Evolutionary conservation across 1,140 invertebrate genomes (phyloP).

Genomic region (Marisa cornuarietis): DNA sequence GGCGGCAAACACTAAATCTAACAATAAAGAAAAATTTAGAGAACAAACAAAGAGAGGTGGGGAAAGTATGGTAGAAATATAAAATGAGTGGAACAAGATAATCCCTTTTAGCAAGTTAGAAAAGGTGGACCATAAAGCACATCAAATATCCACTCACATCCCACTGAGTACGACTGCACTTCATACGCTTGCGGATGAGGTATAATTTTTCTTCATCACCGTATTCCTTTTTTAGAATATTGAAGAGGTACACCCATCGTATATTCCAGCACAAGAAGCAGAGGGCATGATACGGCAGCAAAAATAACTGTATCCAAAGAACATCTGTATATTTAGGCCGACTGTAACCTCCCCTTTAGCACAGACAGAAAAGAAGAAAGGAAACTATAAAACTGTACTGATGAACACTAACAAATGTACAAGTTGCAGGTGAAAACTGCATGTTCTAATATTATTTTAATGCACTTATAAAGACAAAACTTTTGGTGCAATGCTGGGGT

Average conservation of each 20-base stretch:
- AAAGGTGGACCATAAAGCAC: background rate
- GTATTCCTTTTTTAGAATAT: slow-evolving; percentile 79
- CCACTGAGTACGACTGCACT: slow-evolving; percentile 72
- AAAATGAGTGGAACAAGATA: background rate
- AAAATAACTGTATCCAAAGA: slow-evolving; percentile 82
- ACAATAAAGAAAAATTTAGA: no score
- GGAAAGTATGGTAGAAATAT: no score
- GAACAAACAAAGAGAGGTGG: no score
- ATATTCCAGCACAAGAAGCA: slow-evolving; percentile 79
- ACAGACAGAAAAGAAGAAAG: background rate
- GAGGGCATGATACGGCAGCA: slow-evolving; percentile 78
- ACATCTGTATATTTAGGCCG: slow-evolving; percentile 78
- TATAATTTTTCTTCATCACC: slow-evolving; percentile 85
- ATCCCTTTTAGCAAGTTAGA: background rate
- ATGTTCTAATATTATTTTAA: no score
- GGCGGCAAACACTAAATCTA: no score
- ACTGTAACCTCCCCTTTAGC: slow-evolving; percentile 81
- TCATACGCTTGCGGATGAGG: slow-evolving; percentile 81
- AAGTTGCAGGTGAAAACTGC: no score
- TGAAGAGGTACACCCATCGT: slow-evolving; percentile 84
- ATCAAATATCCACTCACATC: slow-evolving; percentile 63
- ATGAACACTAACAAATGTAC: no score
- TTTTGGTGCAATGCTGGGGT: no score
- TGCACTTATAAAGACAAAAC: no score
- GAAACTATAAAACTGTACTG: no score